These are phyloP conservation scores for Trissolcus japonicus DNA, from an alignment of 2,888 invertebrate species.

Conservation along the genomic window DNA sequence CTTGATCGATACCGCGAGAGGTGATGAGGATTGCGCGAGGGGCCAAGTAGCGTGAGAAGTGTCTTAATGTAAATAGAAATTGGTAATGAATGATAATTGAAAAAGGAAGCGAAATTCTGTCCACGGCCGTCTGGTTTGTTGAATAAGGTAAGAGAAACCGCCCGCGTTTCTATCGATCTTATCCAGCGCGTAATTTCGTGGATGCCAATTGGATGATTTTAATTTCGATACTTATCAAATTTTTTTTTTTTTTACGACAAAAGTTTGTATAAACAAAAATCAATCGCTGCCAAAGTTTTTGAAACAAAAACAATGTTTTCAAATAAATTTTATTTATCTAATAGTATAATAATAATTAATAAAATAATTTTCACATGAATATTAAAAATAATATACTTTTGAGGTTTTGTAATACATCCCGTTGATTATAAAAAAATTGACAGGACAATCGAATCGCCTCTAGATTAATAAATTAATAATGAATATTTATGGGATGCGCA, in stretches of 20 bases:
- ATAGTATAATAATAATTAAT: no score
- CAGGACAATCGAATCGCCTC: no score
- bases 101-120: slow-evolving; percentile 15
- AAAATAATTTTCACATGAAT: no score
- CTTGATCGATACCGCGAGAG: slow-evolving; percentile 36
- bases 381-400: no score
- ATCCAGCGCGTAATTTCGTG: slow-evolving; percentile 21
- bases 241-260: background rate
- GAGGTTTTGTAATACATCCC: no score
- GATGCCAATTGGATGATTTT: slow-evolving; percentile 27
- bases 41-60: slow-evolving; percentile 9
- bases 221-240: slow-evolving; percentile 16
- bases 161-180: slow-evolving; percentile 51
- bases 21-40: background rate
- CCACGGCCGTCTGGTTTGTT: slow-evolving; percentile 30
- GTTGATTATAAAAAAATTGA: no score
- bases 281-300: no score
- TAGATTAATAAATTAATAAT: slow-evolving; percentile 8
- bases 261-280: no score
- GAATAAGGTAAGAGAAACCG: slow-evolving; percentile 47
- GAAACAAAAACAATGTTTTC: no score
- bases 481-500: slow-evolving; percentile 18
- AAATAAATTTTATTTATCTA: no score
- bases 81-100: slow-evolving; percentile 4
- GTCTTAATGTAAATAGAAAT: slow-evolving; percentile 22